Base-by-base conservation (phyloP, 2,797 vertebrate species). In the Clarias fuscus region DNA sequence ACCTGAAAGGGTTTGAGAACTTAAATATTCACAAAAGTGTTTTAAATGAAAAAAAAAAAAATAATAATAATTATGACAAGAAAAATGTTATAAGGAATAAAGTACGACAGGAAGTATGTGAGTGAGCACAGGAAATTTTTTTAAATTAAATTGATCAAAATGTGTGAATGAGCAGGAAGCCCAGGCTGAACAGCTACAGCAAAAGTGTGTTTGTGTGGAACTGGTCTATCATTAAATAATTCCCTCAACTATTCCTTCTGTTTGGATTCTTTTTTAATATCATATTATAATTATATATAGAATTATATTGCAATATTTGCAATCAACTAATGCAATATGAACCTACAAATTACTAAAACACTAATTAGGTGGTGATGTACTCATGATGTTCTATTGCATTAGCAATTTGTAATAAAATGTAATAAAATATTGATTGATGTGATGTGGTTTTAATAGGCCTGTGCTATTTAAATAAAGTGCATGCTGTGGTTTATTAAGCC, bases 161-260 rank as follows among this genome's bases (percentile, higher is more conserved):
- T 64, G 3, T 62, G 58, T 40, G 58, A 43, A 40, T 11, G 56
- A 78, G 24, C 14, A 56, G 27, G 78, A 80, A 43, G 77, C 22
- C 22, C 33, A 43, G 58, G 15, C 59, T 2, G 56, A 33, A 77
- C 17, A 58, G 27, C 27, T 17, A 59, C 27, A 20, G 75, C 59
- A 62, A 79, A 30, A 62, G 59, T 64, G 59, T 80, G 22, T 94
- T 95, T 92, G 92, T 94, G 93, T 95, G 93, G 93, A 95, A 94
- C 93, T 93, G 93, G 93, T 94, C 93, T 92, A 94, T 92, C 95
- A 96, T 96, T 96, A 96, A 96, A 96, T 95, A 95, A 96, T 96
- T 96, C 95, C 94, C 94, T 95, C 93, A 95, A 92, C 95, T 92
- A 89, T 82, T 3, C 84, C 65, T 82, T 90, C 59, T 80, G 33